Base-by-base conservation (phyloP, 2,888 invertebrate species). In the Glaucopsyche alexis region DNA sequence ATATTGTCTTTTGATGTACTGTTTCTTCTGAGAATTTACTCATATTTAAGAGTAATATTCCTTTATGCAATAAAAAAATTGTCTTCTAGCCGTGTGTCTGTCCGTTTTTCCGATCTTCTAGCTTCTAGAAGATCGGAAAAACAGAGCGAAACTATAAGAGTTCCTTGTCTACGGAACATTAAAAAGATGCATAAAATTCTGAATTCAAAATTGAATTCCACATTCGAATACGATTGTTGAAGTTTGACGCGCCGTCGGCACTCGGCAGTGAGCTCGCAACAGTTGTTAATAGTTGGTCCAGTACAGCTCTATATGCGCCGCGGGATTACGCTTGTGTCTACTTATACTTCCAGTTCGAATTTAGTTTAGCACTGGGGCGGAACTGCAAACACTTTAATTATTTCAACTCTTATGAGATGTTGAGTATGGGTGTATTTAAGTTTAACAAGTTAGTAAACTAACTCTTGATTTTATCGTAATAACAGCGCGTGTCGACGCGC, bases 201-300 rank as follows among this genome's bases (percentile, higher is more conserved):
- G 14, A 38, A 47, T 69, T 49, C 4, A 19, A 69, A 69, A 69
- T 49, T 38, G 29, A 49, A 69, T 69, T 69, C 47, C 14, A 49
- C 49, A 47, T 67, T 45, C 49, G 14, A 47, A 69, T 45, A 47
- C 69, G 49, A 49, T 47, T 69, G 69, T 69, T 14, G 69, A 69
- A 69, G 69, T 69, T 69, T 49, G 69, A 69, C 49, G 49, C 45
- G 67, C 42, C 67, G 67, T 45, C 66, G n/a, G 29, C 29, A 1
- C 2, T 29, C 29, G 67, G 67, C 67, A 67, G 45, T 19, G 45
- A 69, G 69, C 47, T 69, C 29, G 49, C 67, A 14, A 47, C 69
- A 69, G 69, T 69, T 69, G 69, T 69, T 49, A 69, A 69, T 69
- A 49, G 69, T 69, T 69, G 13, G 67, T 67, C 49, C 19, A 49